Evolutionary conservation across 64 coral and sea anemone genomes (phyloP), one percentile per base, ranked within the genome.

Genomic region (Catalaphyllia jardinei): DNA sequence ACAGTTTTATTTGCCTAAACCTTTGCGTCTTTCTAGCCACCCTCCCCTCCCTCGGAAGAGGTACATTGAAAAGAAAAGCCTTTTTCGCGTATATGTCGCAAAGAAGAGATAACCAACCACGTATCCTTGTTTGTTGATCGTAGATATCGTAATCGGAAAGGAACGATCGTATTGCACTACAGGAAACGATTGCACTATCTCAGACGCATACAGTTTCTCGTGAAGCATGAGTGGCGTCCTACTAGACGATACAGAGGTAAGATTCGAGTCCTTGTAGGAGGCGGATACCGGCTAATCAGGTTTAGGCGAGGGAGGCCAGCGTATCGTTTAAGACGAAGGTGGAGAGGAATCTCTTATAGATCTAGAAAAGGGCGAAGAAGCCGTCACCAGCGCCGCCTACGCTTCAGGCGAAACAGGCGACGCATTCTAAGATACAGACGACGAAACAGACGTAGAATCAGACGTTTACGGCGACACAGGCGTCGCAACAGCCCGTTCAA

Each of bases 381-480:
- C 12, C 35, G 79, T 27, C 79, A 55, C 10, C 30, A 31, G 55
- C 79, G 59, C 33, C 60, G 79, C 29, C 55, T 38, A 28, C 63
- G 38, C 81, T 52, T 46, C 63, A 85, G 20, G 10, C 31, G 24
- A 2, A 85, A 71, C 15, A 64, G 28, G n/a, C 31, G 81, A 50
- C 65, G 62, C 20, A 71, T 71, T 31, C 46, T 38, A 13, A 63
- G 81, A 50, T 27, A 67, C 81, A 33, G 24, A 85, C 62, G 63
- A 71, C 63, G 81, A 71, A 28, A 50, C 4, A 9, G 18, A 10
- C 31, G 33, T 6, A 29, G 12, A 46, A 6, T n/a, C 2, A 71
- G 81, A 38, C 81, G 81, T 51, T 28, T 52, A n/a, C 19, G 81
- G 38, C 81, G 81, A 9, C 27, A 24, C 22, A 85, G 81, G 24